Base-by-base conservation (phyloP, 1,140 invertebrate species). In the Lordiphosa stackelbergi region DNA sequence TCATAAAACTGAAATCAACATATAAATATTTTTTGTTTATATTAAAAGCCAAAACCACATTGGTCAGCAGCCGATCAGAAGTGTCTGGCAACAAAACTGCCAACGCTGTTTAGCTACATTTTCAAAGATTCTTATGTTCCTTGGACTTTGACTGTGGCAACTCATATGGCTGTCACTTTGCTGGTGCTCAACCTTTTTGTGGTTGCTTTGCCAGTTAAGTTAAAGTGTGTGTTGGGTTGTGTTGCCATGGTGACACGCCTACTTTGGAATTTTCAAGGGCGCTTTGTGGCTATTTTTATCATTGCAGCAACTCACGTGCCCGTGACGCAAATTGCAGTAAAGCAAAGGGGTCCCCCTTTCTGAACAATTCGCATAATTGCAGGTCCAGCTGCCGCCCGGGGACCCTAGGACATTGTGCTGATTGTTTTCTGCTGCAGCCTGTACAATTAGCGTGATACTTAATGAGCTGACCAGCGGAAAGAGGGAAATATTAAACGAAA, bases 191-290 rank as follows among this genome's bases (percentile, higher is more conserved):
- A n/a, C 7, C 7, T 34, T 45, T 41, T 43, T 53, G 22, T 22
- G 5, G 10, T 45, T 24, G 49, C 41, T 45, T 13, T 59, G 45
- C 35, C 37, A 45, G 34, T 2, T 35, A 40, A 31, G 47, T 72
- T 66, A 46, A 38, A 54, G 69, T 59, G 65, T 43, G 51, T 53
- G 40, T 38, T 28, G 11, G 49, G 47, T 40, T 53, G 24, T 45
- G 74, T 75, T 75, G 77, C 69, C 62, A 75, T 75, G 59, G 22
- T 48, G 58, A 83, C 66, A 81, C 77, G 77, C 75, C 75, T 49
- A 75, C 74, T 70, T 58, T 74, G 63, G 65, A 53, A 51, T 56
- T 65, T 69, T 68, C 66, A 81, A 75, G 75, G 77, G 77, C 77
- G 45, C 51, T 41, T 37, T 46, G 31, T 3, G 35, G 45, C 57